phyloP scores from a whole-genome alignment of 2,797 vertebrate genomes.

The Diceros bicornis region DNA sequence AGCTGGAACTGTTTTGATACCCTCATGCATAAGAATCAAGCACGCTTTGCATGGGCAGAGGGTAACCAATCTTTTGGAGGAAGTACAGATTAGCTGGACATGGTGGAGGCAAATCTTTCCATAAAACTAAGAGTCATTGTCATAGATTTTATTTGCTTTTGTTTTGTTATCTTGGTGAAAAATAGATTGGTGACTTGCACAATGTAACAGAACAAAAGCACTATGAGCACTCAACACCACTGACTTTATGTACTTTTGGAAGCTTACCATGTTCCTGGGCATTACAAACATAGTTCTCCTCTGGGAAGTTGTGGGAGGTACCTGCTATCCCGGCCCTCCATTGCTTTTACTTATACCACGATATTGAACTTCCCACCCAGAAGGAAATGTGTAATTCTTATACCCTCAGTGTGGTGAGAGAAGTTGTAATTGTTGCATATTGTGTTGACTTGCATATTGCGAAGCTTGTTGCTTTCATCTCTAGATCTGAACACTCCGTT shows the following conservation, averaged over 20 bases:
- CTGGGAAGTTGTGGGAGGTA: background rate
- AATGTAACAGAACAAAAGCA: background rate
- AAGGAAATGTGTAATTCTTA: background rate
- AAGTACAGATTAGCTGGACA: background rate
- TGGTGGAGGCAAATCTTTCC: background rate
- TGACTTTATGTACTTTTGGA: background rate
- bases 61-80: background rate
- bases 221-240: background rate
- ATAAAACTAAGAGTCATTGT: background rate
- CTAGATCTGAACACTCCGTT: background rate
- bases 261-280: background rate
- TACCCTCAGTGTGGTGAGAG: background rate
- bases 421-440: background rate
- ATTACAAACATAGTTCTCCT: background rate
- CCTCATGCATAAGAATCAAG: background rate
- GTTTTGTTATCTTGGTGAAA: constrained; percentile 24
- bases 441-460: background rate
- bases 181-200: background rate
- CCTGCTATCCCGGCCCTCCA: accelerated
- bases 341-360: background rate
- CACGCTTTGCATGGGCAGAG: background rate
- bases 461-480: background rate
- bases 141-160: constrained; percentile 26
- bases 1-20: background rate
- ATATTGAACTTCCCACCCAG: background rate